Evolutionary conservation across 1,140 invertebrate species (phyloP).

Genomic region (Oreohelix idahoensis): DNA sequence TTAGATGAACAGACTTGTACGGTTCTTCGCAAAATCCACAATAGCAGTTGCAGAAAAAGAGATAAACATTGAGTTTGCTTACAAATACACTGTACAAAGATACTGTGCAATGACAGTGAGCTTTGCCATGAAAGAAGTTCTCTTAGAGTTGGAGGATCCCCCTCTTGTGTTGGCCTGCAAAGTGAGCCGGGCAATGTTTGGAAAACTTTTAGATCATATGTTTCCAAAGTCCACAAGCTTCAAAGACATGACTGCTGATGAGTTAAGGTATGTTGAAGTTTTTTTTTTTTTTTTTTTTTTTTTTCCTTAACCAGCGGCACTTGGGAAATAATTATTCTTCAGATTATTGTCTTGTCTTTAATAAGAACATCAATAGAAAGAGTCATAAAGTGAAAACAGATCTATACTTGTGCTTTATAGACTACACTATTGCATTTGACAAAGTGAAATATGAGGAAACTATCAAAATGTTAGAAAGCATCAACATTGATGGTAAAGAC

Average conservation of each 20-base stretch:
- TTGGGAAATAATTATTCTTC: no score
- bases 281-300: no score
- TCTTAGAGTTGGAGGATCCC: slow-evolving; percentile 32
- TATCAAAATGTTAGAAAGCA: no score
- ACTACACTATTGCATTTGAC: no score
- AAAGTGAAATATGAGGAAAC: no score
- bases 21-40: slow-evolving; percentile 21
- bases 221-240: slow-evolving; percentile 20
- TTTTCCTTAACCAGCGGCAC: no score
- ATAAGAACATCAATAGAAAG: no score
- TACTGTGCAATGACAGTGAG: slow-evolving; percentile 33
- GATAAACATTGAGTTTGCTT: slow-evolving; percentile 9
- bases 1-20: slow-evolving; percentile 26
- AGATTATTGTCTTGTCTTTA: no score
- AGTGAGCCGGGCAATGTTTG: slow-evolving; percentile 16
- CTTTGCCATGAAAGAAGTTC: slow-evolving; percentile 11
- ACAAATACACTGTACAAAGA: slow-evolving; percentile 9
- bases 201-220: not conserved
- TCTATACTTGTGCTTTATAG: no score
- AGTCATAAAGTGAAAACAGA: no score
- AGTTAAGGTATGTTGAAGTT: slow-evolving; percentile 38
- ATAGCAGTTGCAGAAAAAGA: slow-evolving; percentile 35
- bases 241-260: slow-evolving; percentile 33
- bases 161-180: slow-evolving; percentile 25
- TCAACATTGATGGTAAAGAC: no score